Conservation (phyloP, 1,140 invertebrate species). For the Zaprionus africanus region DNA sequence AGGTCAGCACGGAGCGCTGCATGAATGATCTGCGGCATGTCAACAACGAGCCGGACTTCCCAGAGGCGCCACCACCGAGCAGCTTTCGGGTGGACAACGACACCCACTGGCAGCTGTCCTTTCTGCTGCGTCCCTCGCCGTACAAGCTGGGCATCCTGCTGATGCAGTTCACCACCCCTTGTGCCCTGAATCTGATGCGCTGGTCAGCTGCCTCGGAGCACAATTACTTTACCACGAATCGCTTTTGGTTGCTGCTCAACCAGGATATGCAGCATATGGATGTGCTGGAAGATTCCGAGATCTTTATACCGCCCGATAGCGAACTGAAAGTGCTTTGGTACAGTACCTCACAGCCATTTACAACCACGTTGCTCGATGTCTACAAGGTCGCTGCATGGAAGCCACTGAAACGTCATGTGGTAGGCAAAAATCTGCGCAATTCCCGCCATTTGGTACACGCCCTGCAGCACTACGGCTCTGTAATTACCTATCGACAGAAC, state of each 20-base stretch:
- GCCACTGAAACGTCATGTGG: constrained; percentile 43
- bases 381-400: constrained; percentile 73
- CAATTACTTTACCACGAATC: constrained; percentile 80
- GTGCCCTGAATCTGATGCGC: constrained; percentile 68
- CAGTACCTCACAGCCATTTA: constrained; percentile 17
- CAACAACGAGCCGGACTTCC: constrained; percentile 37
- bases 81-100: constrained; percentile 61
- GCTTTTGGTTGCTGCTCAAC: constrained; percentile 72
- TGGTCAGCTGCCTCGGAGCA: constrained; percentile 74
- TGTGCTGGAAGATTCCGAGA: constrained; percentile 62
- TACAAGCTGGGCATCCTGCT: constrained; percentile 73
- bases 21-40: constrained; percentile 56
- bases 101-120: constrained; percentile 59
- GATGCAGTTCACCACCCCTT: constrained; percentile 55
- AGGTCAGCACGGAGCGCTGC: constrained; percentile 60
- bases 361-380: constrained; percentile 56
- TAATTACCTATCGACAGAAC: constrained; percentile 72
- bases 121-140: constrained; percentile 45
- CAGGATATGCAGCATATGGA: constrained; percentile 45
- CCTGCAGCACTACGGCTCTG: constrained; percentile 65
- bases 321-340: constrained; percentile 60
- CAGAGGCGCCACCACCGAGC: constrained; percentile 57
- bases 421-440: constrained; percentile 43
- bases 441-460: constrained; percentile 48
- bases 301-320: constrained; percentile 76